Percentiles rank a stretch among this genome's conserved stretches.
Evolutionary conservation across 2,113 vertebrate species (phyloP).

Genomic region (Notothenia coriiceps): DNA sequence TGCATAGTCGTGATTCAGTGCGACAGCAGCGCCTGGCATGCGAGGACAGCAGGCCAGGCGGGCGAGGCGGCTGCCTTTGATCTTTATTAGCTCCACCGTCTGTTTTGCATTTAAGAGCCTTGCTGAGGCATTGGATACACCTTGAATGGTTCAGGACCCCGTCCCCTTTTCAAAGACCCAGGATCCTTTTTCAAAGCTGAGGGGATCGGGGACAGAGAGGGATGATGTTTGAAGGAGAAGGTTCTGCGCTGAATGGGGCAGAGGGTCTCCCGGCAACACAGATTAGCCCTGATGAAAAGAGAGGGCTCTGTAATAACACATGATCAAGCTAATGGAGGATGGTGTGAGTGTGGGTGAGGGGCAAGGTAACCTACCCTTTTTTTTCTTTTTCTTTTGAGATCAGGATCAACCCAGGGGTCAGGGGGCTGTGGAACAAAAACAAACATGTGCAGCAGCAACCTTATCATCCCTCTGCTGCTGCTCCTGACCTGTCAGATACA

Average conservation of each 20-base stretch:
- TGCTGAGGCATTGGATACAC: conserved; percentile 84
- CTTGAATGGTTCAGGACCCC: conserved; percentile 76
- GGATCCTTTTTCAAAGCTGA: conserved; percentile 83
- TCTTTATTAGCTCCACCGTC: conserved; percentile 84
- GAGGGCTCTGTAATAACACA: conserved; percentile 59
- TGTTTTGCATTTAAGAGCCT: conserved; percentile 86
- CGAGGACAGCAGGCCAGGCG: conserved; percentile 80
- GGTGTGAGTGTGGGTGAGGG: conserved; percentile 55
- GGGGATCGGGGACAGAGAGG: conserved; percentile 64
- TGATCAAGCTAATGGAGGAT: conserved; percentile 60
- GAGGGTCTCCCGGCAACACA: conserved; percentile 65
- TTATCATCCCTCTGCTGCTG: conserved; percentile 6
- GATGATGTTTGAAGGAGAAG: conserved; percentile 65
- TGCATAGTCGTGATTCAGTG: conserved; percentile 80
- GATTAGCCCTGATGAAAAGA: conserved; percentile 74
- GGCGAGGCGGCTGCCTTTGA: conserved; percentile 82
- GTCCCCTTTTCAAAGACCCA: conserved; percentile 77
- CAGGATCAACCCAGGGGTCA: conserved; percentile 62
- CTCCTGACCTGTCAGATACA: conserved; percentile 53
- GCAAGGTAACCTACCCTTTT: conserved; percentile 46
- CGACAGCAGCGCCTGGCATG: conserved; percentile 83
- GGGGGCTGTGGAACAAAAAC: conserved; percentile 55
- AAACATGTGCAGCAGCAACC: conserved; percentile 36
- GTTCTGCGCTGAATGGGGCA: conserved; percentile 38
- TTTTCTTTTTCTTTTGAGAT: conserved; percentile 50